Evolutionary conservation across 2,888 invertebrate species (phyloP).

Genomic region (Trypoxylon attenuatum): DNA sequence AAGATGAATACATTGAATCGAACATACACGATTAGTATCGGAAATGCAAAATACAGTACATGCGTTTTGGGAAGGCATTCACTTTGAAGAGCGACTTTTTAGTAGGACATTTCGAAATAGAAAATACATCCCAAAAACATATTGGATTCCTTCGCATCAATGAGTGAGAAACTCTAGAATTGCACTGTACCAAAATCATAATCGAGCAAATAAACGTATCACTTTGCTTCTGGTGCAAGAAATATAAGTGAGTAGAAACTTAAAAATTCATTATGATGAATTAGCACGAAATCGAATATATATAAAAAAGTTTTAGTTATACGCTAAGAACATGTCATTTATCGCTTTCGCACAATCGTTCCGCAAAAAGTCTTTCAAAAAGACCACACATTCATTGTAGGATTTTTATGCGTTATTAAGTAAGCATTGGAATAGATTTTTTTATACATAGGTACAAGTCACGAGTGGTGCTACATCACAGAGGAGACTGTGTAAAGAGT

Average conservation of each 20-base stretch:
- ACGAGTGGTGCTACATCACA: conserved; percentile 45
- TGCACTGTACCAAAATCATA: conserved; percentile 48
- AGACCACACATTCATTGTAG: conserved; percentile 29
- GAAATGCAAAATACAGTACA: conserved; percentile 61
- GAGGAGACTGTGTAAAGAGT: conserved; percentile 39
- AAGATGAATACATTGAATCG: conserved; percentile 35
- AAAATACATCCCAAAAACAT: conserved; percentile 22
- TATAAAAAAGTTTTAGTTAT: conserved; percentile 40
- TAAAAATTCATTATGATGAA: conserved; percentile 25
- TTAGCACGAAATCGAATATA: conserved; percentile 26
- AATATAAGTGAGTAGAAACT: conserved; percentile 27
- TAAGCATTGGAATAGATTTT: conserved; percentile 52
- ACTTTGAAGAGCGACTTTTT: conserved; percentile 31
- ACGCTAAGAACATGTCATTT: conserved; percentile 27
- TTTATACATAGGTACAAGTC: conserved; percentile 54
- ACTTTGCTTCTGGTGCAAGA: conserved; percentile 2
- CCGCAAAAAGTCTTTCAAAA: conserved; percentile 26
- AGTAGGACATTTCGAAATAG: conserved; percentile 6
- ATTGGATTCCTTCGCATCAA: conserved; percentile 20
- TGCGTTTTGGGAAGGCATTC: conserved; percentile 57
- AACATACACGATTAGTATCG: conserved; percentile 46
- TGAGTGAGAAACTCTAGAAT: conserved; percentile 39
- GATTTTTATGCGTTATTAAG: conserved; percentile 38
- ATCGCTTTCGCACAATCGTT: conserved; percentile 39
- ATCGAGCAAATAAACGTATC: conserved; percentile 29